These are phyloP conservation scores for Coleophora flavipennella DNA, from an alignment of 2,888 invertebrate genomes.

Conservation along the genomic window DNA sequence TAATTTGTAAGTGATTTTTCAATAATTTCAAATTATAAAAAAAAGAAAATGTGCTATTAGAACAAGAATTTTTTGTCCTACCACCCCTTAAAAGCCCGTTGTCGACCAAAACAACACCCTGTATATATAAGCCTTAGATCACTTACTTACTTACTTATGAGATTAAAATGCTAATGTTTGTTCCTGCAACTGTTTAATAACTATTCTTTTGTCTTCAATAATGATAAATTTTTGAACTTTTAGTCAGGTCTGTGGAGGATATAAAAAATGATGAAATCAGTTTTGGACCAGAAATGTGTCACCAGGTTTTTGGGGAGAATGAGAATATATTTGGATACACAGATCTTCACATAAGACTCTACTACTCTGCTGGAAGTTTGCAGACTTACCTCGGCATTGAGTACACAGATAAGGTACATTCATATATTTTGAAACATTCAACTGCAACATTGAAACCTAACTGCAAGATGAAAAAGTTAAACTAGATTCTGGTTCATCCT, in stretches of 20 bases:
- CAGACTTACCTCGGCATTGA: constrained; percentile 85
- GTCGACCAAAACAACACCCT: too few relatives aligned
- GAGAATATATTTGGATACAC: constrained; percentile 97
- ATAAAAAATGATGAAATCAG: constrained; percentile 75
- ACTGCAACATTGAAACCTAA: too few relatives aligned
- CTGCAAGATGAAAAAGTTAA: too few relatives aligned
- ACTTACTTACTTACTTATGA: too few relatives aligned
- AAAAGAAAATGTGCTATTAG: too few relatives aligned
- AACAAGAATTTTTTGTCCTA: too few relatives aligned
- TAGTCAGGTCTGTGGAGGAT: constrained; percentile 76
- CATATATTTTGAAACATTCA: not conserved
- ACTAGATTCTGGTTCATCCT: too few relatives aligned
- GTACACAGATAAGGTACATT: constrained; percentile 77
- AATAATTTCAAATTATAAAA: too few relatives aligned
- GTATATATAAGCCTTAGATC: too few relatives aligned
- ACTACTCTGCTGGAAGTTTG: constrained; percentile 86
- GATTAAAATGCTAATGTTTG: not conserved
- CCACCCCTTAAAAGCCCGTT: too few relatives aligned
- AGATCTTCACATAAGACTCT: constrained; percentile 83
- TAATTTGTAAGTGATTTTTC: too few relatives aligned
- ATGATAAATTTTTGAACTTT: constrained; percentile 13
- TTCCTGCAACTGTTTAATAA: not conserved
- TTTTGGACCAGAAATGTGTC: constrained; percentile 90
- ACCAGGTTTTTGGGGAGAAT: constrained; percentile 93
- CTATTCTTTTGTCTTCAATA: not conserved